These are phyloP conservation scores for Pycnonotus jocosus DNA, from an alignment of 2,113 vertebrate genomes.

Conservation along the genomic window DNA sequence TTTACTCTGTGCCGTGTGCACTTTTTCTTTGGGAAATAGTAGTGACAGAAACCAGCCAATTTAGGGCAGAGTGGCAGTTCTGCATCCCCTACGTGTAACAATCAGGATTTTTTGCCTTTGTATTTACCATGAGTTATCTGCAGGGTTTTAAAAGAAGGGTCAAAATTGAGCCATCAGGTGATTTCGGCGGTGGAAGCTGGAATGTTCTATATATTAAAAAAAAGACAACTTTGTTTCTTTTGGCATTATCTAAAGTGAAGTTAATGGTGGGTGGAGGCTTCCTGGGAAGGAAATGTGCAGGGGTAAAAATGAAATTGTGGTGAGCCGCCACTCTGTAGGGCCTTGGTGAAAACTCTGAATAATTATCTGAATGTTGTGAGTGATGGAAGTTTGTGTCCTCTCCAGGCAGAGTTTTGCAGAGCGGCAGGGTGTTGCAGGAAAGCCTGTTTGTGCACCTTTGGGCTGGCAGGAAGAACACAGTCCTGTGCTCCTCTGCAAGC, in stretches of 20 bases:
- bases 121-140: constrained; percentile 13
- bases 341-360: constrained; percentile 46
- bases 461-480: rapidly evolving
- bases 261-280: constrained; percentile 68
- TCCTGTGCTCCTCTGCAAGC: not conserved
- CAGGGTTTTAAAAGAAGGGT: constrained; percentile 28
- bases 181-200: constrained; percentile 37
- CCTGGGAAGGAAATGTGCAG: constrained; percentile 62
- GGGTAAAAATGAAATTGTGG: constrained; percentile 44
- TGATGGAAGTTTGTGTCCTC: not conserved
- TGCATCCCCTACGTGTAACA: not conserved
- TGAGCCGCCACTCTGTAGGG: constrained; percentile 19
- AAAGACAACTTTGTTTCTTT: constrained; percentile 65
- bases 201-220: not conserved
- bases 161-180: constrained; percentile 54
- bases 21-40: constrained; percentile 32
- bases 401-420: not conserved
- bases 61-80: constrained; percentile 29
- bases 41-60: not conserved
- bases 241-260: constrained; percentile 60
- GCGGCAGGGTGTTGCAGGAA: not conserved
- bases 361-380: constrained; percentile 25
- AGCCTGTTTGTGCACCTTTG: not conserved
- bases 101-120: not conserved
- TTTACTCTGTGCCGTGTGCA: constrained; percentile 29